These are phyloP conservation scores for Drosophila borborema DNA, from an alignment of 2,888 invertebrate species.

Conservation along the genomic window DNA sequence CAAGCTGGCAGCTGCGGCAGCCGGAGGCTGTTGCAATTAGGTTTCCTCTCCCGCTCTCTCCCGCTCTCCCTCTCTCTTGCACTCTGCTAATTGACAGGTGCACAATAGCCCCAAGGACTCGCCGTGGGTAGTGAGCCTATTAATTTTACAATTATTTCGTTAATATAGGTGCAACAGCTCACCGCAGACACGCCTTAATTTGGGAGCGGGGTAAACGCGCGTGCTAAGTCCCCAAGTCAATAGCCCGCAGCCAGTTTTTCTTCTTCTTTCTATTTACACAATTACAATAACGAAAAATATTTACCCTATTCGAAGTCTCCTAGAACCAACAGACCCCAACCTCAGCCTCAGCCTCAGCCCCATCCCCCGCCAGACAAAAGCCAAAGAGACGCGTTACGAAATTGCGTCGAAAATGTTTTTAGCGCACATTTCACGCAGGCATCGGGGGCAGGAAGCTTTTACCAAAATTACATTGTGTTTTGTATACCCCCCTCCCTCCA, in stretches of 20 bases:
- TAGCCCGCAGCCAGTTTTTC: constrained; percentile 59
- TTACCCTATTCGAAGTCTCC: constrained; percentile 23
- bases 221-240: constrained; percentile 62
- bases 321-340: not conserved
- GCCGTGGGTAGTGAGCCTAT: not conserved
- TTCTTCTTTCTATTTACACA: constrained; percentile 73
- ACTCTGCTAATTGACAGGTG: constrained; percentile 34
- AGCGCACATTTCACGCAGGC: constrained; percentile 27
- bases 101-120: not conserved
- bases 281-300: constrained; percentile 65
- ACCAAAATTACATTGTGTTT: constrained; percentile 57
- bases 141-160: constrained; percentile 58
- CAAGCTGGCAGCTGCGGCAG: not conserved
- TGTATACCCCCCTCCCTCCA: not conserved
- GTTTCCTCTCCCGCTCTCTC: not conserved
- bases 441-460: constrained; percentile 41
- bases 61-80: too few species aligned
- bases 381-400: constrained; percentile 43
- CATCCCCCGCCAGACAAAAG: constrained; percentile 20
- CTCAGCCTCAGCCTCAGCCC: too few species aligned
- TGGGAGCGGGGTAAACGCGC: constrained; percentile 50
- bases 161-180: constrained; percentile 46
- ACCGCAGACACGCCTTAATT: not conserved
- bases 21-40: constrained; percentile 6
- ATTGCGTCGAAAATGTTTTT: constrained; percentile 71